These are phyloP conservation scores for Pimpla rufipes DNA, from an alignment of 2,888 invertebrate genomes.

Conservation along the genomic window DNA sequence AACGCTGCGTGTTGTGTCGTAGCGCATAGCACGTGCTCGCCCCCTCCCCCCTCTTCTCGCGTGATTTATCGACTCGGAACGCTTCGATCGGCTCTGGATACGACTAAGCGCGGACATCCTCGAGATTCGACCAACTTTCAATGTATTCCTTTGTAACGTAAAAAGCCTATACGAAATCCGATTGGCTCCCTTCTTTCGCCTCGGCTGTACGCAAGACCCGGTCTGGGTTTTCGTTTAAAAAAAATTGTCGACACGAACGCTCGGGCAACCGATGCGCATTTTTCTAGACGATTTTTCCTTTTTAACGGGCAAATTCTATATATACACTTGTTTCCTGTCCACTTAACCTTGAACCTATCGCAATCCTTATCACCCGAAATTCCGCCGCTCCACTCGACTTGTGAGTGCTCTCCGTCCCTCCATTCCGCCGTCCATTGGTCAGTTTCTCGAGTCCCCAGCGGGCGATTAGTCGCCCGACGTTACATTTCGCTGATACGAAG, in stretches of 20 bases:
- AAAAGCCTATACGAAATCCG: not conserved
- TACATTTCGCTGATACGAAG: constrained; percentile 17
- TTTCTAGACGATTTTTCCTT: too few relatives aligned
- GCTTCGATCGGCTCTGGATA: constrained; percentile 64
- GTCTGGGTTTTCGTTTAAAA: too few relatives aligned
- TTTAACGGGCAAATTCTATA: too few relatives aligned
- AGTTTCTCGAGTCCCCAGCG: not conserved
- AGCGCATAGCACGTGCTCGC: constrained; percentile 65
- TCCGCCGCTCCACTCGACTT: constrained; percentile 43
- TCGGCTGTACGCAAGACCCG: too few relatives aligned
- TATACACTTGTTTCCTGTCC: constrained; percentile 14
- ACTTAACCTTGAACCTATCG: constrained; percentile 44
- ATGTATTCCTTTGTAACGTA: constrained; percentile 26
- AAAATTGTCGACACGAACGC: too few relatives aligned
- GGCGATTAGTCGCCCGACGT: not conserved
- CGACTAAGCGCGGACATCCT: constrained; percentile 7
- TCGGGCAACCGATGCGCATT: too few relatives aligned
- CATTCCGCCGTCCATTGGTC: not conserved
- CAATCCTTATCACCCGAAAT: constrained; percentile 50
- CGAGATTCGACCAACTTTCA: constrained; percentile 36
- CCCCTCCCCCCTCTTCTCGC: constrained; percentile 51
- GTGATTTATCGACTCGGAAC: constrained; percentile 66
- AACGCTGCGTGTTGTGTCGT: constrained; percentile 57
- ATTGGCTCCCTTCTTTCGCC: too few relatives aligned
- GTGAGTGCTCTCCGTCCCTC: constrained; percentile 47